These are phyloP conservation scores for Sinocyclocheilus rhinocerous DNA, from an alignment of 2,113 vertebrate species.

Conservation along the genomic window DNA sequence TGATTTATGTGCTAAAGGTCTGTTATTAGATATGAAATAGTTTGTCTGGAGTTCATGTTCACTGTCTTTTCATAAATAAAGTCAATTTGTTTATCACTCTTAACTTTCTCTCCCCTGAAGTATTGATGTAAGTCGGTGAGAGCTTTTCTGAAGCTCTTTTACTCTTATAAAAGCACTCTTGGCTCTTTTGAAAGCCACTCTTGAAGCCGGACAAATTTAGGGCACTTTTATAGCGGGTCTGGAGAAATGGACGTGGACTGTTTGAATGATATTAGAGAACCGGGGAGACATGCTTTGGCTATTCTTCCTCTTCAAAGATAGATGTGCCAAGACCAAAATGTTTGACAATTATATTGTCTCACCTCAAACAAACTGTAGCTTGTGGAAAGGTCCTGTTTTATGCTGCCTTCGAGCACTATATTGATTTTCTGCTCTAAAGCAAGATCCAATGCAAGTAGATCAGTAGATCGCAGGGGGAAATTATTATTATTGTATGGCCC, in stretches of 20 bases:
- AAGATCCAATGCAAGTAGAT: too few relatives aligned
- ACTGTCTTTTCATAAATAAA: not conserved
- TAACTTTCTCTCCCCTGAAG: not conserved
- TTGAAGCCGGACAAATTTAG: conserved; percentile 10
- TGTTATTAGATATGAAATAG: not conserved
- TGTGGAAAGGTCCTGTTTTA: not conserved
- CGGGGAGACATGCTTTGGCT: not conserved
- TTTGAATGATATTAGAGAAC: not conserved
- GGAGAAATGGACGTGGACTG: not conserved
- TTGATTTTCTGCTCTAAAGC: not conserved
- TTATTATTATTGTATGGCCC: too few relatives aligned
- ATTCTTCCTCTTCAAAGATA: not conserved
- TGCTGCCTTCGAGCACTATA: not conserved
- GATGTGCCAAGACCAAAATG: not conserved
- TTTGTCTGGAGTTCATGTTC: not conserved
- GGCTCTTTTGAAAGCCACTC: conserved; percentile 9
- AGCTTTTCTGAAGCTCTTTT: conserved; percentile 22
- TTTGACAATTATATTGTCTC: conserved; percentile 27
- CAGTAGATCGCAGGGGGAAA: too few relatives aligned
- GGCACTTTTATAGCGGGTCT: not conserved
- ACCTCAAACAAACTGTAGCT: not conserved
- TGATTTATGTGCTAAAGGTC: not conserved
- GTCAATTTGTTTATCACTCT: not conserved
- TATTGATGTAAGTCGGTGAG: conserved; percentile 20
- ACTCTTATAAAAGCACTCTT: not conserved